Conservation (phyloP, 2,888 invertebrate species). For the Bellardia pandia region DNA sequence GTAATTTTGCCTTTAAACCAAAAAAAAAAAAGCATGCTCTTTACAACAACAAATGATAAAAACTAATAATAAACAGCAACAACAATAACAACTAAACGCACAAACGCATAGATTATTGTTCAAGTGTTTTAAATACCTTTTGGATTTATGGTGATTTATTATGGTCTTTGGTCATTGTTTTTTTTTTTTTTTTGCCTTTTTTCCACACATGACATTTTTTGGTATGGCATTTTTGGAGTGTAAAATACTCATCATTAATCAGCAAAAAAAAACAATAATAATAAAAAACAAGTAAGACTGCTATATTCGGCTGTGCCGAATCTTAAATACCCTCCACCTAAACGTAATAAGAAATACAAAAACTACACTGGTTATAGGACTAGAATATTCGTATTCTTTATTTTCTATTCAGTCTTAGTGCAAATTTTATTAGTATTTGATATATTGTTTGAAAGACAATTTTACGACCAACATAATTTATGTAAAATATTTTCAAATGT, state of each 20-base stretch:
- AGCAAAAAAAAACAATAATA: not conserved
- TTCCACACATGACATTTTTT: constrained; percentile 8
- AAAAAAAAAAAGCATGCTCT: not conserved
- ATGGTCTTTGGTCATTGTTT: not conserved
- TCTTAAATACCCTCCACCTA: no score
- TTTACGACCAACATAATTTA: no score
- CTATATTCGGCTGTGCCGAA: no score
- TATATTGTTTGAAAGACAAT: no score
- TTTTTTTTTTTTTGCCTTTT: not conserved
- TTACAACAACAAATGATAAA: constrained; percentile 1
- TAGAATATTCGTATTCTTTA: no score
- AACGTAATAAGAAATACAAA: no score
- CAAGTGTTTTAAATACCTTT: constrained; percentile 2
- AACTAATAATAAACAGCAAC: not conserved
- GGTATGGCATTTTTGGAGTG: constrained; percentile 1
- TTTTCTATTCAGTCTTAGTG: no score
- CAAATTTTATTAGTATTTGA: no score
- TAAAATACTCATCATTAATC: constrained; percentile 34
- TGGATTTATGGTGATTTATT: not conserved
- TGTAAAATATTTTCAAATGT: no score
- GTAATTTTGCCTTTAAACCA: not conserved
- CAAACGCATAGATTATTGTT: constrained; percentile 18
- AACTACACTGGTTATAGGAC: no score
- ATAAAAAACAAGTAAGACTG: no score
- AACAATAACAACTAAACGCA: not conserved